Conservation (phyloP, 2,797 vertebrate species). For the Heterohyrax brucei region DNA sequence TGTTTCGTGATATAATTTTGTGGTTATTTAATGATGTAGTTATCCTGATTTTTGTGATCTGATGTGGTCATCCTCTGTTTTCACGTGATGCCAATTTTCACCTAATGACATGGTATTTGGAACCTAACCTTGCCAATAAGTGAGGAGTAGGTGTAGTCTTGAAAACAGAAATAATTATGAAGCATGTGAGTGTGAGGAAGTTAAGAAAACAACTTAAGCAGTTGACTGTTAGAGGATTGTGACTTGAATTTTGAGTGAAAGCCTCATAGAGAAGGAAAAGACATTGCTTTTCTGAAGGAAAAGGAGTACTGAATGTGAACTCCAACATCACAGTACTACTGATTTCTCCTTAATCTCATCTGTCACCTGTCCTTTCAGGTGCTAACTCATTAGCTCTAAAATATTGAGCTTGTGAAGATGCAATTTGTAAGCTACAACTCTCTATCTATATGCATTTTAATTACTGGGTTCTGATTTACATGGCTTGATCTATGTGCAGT, state of each 20-base stretch:
- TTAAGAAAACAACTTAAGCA: background rate
- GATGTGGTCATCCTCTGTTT: too few relatives aligned
- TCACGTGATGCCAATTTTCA: too few relatives aligned
- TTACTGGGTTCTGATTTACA: slow-evolving; percentile 74
- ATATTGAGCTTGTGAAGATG: background rate
- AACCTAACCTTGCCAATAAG: too few relatives aligned
- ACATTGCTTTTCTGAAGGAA: background rate
- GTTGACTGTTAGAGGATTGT: background rate
- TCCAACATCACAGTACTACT: background rate
- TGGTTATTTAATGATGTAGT: too few relatives aligned
- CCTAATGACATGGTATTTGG: too few relatives aligned
- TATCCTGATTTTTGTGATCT: too few relatives aligned
- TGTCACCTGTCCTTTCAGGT: slow-evolving; percentile 73
- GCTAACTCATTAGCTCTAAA: slow-evolving; percentile 53
- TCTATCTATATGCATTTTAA: slow-evolving; percentile 65
- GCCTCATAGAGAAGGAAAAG: background rate
- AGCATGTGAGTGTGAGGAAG: background rate
- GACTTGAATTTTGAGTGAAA: background rate
- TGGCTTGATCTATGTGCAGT: slow-evolving; percentile 62
- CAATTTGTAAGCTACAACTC: slow-evolving; percentile 58
- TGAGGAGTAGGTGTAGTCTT: background rate
- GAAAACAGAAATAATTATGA: background rate
- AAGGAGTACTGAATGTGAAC: background rate
- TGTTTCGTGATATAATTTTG: too few relatives aligned
- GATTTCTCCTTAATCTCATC: slow-evolving; percentile 15